Conservation (phyloP, 2,888 invertebrate genomes). For the Proisotoma minuta region DNA sequence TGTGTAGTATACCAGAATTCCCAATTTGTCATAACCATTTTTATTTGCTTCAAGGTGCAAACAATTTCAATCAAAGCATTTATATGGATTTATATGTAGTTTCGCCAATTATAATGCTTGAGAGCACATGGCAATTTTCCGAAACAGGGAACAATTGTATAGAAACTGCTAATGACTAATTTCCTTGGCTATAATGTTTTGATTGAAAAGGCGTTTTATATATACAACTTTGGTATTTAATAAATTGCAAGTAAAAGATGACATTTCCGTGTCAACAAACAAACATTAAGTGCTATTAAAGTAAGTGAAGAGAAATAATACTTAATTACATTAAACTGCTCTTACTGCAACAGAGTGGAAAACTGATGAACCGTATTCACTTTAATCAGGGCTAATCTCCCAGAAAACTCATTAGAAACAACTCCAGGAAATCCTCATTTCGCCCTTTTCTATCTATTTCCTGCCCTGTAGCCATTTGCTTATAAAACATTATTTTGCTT, state of each 20-base stretch:
- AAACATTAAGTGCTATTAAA: not conserved
- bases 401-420: constrained; percentile 5
- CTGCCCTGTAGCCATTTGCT: not conserved
- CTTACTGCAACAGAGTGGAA: not conserved
- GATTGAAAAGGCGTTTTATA: not conserved
- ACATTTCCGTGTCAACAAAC: too few relatives aligned
- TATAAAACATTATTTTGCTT: not conserved
- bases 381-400: constrained; percentile 1
- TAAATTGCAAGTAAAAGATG: too few relatives aligned
- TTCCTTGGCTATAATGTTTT: not conserved
- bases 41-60: too few relatives aligned
- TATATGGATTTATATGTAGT: too few relatives aligned
- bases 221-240: too few relatives aligned
- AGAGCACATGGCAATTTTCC: too few relatives aligned
- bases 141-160: too few relatives aligned
- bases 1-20: too few relatives aligned
- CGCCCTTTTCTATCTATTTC: not conserved
- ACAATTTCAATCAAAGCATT: too few relatives aligned
- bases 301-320: not conserved
- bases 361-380: not conserved
- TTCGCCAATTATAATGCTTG: too few relatives aligned
- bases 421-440: not conserved
- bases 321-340: not conserved
- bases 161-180: too few relatives aligned
- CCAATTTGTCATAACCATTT: too few relatives aligned